A percentile compares a stretch with the other conserved stretches of the same genome.
Conservation (phyloP, 2,888 invertebrate genomes). For the Teleogryllus oceanicus region DNA sequence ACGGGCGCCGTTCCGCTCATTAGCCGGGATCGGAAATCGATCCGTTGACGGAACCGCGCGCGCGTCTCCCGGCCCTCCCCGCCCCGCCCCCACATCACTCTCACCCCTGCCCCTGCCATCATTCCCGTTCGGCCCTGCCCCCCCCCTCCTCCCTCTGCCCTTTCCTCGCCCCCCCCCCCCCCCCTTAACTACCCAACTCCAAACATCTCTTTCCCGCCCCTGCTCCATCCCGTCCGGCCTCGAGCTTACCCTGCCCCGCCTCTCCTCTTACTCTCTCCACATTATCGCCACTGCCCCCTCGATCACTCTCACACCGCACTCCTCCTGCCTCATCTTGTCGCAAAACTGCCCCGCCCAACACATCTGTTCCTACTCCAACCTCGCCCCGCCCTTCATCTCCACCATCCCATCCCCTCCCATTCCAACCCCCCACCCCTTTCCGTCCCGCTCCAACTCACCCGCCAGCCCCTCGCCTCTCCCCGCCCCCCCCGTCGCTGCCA, state of each 20-base stretch:
- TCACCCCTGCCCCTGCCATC: too few relatives aligned
- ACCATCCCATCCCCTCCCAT: not conserved
- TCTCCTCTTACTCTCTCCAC: not conserved
- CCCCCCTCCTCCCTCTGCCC: not conserved
- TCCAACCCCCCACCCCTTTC: not conserved
- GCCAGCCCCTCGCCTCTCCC: not conserved
- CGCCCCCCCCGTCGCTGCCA: not conserved
- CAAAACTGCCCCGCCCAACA: too few relatives aligned
- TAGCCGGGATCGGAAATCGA: conserved; percentile 18
- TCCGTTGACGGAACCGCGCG: not conserved
- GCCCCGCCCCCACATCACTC: too few relatives aligned
- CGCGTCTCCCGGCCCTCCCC: not conserved
- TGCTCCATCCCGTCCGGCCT: not conserved
- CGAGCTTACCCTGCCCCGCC: not conserved
- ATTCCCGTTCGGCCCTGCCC: not conserved
- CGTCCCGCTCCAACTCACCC: not conserved
- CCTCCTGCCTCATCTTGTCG: too few relatives aligned
- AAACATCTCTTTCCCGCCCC: not conserved
- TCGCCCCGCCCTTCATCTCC: not conserved
- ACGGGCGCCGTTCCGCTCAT: not conserved
- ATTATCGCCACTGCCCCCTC: not conserved
- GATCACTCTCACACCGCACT: too few relatives aligned
- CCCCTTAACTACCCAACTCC: not conserved
- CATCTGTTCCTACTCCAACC: not conserved
- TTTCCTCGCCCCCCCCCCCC: not conserved